Percentiles rank a stretch among this genome's conserved stretches.
Conservation (phyloP, 1,140 invertebrate genomes). For the Caerostris extrusa region DNA sequence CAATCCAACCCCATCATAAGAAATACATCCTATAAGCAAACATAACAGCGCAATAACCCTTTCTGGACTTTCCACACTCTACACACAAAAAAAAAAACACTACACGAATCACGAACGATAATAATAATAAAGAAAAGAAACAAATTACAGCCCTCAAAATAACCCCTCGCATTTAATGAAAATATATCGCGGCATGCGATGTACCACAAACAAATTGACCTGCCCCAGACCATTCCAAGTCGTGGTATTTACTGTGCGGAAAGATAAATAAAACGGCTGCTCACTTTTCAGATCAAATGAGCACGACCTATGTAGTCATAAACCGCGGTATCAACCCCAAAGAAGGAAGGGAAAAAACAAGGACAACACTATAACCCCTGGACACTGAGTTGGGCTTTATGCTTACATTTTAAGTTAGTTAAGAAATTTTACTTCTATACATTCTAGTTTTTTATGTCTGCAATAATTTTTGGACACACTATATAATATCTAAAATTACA, state of each 20-base stretch:
- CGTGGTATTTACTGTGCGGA: conserved; percentile 30
- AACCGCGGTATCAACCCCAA: conserved; percentile 1
- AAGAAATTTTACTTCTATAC: too few species aligned
- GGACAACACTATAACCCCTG: conserved; percentile 28
- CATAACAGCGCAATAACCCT: too few species aligned
- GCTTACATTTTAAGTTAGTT: too few species aligned
- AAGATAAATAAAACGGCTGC: conserved; percentile 65
- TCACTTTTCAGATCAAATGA: conserved; percentile 34
- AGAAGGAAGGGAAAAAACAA: background rate
- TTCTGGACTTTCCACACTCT: too few species aligned
- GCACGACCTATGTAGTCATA: conserved; percentile 24
- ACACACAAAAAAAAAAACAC: background rate
- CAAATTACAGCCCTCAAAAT: background rate
- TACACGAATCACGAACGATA: background rate
- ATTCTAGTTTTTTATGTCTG: too few species aligned
- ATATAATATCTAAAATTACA: too few species aligned
- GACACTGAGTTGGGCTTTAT: too few species aligned
- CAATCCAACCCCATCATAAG: too few species aligned
- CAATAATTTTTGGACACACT: too few species aligned
- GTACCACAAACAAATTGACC: conserved; percentile 58
- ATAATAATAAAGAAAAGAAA: background rate
- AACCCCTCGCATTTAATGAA: background rate
- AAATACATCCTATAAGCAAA: too few species aligned
- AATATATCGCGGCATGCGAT: background rate
- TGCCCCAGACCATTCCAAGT: conserved; percentile 15